A percentile compares a stretch with the other conserved stretches of the same genome.
Evolutionary conservation across 2,888 invertebrate genomes (phyloP).

Genomic region (Bombylius major): DNA sequence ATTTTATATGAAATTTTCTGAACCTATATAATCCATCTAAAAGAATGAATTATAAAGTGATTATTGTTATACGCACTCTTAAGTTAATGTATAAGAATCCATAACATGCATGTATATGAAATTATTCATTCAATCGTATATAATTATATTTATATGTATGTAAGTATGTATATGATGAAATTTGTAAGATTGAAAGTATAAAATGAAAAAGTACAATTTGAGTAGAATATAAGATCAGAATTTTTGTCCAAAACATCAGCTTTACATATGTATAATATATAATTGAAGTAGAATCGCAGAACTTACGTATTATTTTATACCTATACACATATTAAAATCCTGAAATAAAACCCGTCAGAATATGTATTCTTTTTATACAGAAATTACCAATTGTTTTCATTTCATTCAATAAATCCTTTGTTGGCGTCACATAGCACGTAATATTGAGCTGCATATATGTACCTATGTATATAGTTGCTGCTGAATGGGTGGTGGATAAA

Average conservation of each 20-base stretch:
- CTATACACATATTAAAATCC: too few species aligned
- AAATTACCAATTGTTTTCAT: slow-evolving; percentile 15
- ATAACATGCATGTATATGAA: slow-evolving; percentile 4
- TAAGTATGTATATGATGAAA: too few species aligned
- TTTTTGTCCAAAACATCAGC: too few species aligned
- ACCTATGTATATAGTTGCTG: slow-evolving; percentile 2
- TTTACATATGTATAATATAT: too few species aligned
- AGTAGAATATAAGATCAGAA: too few species aligned
- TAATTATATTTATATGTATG: too few species aligned
- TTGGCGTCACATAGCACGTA: slow-evolving; percentile 10
- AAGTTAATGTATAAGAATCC: slow-evolving; percentile 8
- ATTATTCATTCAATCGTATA: too few species aligned
- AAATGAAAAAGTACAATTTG: too few species aligned
- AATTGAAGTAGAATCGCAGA: too few species aligned
- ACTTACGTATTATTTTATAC: too few species aligned
- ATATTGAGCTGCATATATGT: not conserved
- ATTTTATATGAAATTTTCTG: not conserved
- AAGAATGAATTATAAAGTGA: slow-evolving; percentile 10
- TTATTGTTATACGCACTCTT: slow-evolving; percentile 10
- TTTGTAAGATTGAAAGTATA: too few species aligned
- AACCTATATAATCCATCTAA: not conserved
- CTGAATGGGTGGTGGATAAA: not conserved
- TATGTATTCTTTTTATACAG: slow-evolving; percentile 5
- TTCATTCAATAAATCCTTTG: slow-evolving; percentile 15
- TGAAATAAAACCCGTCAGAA: too few species aligned